Conservation (phyloP, 1,140 invertebrate genomes). For the Dufourea novaeangliae region DNA sequence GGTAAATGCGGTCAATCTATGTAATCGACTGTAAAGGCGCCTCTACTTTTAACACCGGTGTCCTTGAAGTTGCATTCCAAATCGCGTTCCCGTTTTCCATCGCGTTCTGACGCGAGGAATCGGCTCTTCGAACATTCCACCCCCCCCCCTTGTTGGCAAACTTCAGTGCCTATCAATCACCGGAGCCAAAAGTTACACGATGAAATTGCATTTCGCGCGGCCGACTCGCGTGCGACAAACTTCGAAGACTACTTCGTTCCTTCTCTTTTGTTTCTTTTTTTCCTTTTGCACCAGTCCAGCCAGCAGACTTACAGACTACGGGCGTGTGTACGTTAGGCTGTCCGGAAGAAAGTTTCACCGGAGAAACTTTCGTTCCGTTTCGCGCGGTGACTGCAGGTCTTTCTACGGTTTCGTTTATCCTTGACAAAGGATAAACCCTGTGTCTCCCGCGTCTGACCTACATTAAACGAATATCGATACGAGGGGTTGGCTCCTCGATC, state of each 20-base stretch:
- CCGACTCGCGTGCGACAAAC: background rate
- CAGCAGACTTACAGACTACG: background rate
- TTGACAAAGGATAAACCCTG: background rate
- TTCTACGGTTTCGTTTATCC: conserved; percentile 1
- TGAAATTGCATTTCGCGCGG: background rate
- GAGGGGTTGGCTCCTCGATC: background rate
- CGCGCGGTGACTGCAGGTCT: background rate
- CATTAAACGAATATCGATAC: background rate
- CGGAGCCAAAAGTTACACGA: background rate
- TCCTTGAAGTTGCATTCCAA: conserved; percentile 38
- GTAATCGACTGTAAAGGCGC: conserved; percentile 36
- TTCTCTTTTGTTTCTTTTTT: too few relatives aligned
- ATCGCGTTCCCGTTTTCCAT: conserved; percentile 3
- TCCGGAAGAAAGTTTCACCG: background rate
- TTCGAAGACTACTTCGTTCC: too few relatives aligned
- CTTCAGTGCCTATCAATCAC: background rate
- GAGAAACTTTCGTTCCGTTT: background rate
- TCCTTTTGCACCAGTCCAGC: background rate
- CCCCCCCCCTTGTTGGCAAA: background rate
- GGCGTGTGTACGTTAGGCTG: background rate
- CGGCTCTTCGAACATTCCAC: background rate
- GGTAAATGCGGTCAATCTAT: conserved; percentile 16
- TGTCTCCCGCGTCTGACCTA: background rate
- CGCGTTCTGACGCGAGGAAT: background rate
- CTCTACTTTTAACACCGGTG: conserved; percentile 22